A percentile compares a stretch with the other conserved stretches of the same genome.
These are phyloP conservation scores for Zaprionus inermis DNA, from an alignment of 1,140 invertebrate species.

Conservation along the genomic window DNA sequence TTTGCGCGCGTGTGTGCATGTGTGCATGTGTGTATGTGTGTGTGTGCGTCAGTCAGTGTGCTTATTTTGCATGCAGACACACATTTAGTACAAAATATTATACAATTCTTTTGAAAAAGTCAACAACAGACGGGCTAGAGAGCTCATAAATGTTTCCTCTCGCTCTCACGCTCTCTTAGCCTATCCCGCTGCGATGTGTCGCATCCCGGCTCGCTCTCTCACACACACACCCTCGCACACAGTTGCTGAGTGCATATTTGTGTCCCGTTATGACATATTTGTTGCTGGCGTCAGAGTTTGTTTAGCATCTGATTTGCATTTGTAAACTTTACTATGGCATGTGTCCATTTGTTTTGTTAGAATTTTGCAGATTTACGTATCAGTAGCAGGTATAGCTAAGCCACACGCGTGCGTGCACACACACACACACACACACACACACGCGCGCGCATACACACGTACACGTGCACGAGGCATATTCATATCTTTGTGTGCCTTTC, in stretches of 20 bases:
- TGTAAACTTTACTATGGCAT: slow-evolving; percentile 78
- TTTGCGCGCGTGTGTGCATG: background rate
- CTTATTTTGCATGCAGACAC: slow-evolving; percentile 66
- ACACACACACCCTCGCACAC: background rate
- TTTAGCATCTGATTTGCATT: slow-evolving; percentile 81
- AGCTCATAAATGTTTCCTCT: slow-evolving; percentile 71
- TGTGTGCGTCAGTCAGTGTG: slow-evolving; percentile 25
- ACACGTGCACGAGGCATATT: background rate
- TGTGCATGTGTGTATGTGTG: background rate
- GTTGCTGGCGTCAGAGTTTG: slow-evolving; percentile 74
- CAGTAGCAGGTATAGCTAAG: slow-evolving; percentile 35
- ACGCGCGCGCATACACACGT: background rate
- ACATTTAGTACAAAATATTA: slow-evolving; percentile 76
- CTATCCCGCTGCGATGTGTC: slow-evolving; percentile 14
- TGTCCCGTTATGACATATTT: slow-evolving; percentile 73
- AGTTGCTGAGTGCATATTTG: slow-evolving; percentile 46
- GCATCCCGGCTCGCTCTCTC: slow-evolving; percentile 4
- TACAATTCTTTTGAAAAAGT: slow-evolving; percentile 81
- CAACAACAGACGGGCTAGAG: slow-evolving; percentile 61
- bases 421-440: slow-evolving; percentile 9
- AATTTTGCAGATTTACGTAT: slow-evolving; percentile 57
- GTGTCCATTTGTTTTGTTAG: slow-evolving; percentile 55
- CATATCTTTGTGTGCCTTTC: background rate
- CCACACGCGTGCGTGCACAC: slow-evolving; percentile 8
- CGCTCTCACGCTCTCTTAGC: slow-evolving; percentile 15